Evolutionary conservation across 2,113 vertebrate genomes (phyloP).

Genomic region (Sylvilagus bachmani): DNA sequence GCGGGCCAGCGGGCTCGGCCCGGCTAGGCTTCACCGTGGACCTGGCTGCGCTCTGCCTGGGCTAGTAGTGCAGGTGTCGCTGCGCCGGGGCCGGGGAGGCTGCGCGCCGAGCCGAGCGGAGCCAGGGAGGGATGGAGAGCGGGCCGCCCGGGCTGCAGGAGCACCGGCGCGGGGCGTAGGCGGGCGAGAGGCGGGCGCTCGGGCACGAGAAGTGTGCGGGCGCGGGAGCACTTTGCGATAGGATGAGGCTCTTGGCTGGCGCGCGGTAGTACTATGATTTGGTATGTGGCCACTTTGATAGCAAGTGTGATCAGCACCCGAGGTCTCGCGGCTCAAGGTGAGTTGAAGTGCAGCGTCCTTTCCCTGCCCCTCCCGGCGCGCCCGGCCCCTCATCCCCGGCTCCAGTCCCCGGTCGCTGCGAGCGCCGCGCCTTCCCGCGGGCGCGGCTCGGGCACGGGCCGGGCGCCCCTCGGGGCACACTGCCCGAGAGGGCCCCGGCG

Average conservation of each 20-base stretch:
- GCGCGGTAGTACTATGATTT: conserved; percentile 94
- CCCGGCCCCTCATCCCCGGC: neutral
- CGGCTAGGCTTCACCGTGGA: conserved; percentile 91
- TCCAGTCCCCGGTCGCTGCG: neutral
- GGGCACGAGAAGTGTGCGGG: conserved; percentile 90
- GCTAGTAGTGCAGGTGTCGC: conserved; percentile 79
- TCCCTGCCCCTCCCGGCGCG: neutral
- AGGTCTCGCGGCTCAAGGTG: conserved; percentile 98
- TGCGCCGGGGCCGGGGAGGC: conserved; percentile 76
- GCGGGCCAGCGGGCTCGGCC: conserved; percentile 84
- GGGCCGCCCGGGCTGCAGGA: conserved; percentile 89
- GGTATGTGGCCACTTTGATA: conserved; percentile 99
- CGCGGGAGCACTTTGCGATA: conserved; percentile 93
- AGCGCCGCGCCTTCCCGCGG: neutral
- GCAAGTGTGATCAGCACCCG: conserved; percentile 98
- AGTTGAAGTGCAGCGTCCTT: conserved; percentile 92
- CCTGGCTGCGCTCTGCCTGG: conserved; percentile 80
- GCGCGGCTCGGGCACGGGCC: neutral
- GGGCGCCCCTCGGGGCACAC: neutral
- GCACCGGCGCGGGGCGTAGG: conserved; percentile 87
- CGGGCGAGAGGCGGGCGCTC: conserved; percentile 76
- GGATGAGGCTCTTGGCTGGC: conserved; percentile 91
- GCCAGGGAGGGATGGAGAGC: conserved; percentile 91
- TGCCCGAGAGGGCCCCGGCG: neutral
- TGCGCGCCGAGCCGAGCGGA: conserved; percentile 89